A percentile compares a stretch with the other conserved stretches of the same genome.
Evolutionary conservation across 2,113 vertebrate genomes (phyloP).

Genomic region (Micromys minutus): DNA sequence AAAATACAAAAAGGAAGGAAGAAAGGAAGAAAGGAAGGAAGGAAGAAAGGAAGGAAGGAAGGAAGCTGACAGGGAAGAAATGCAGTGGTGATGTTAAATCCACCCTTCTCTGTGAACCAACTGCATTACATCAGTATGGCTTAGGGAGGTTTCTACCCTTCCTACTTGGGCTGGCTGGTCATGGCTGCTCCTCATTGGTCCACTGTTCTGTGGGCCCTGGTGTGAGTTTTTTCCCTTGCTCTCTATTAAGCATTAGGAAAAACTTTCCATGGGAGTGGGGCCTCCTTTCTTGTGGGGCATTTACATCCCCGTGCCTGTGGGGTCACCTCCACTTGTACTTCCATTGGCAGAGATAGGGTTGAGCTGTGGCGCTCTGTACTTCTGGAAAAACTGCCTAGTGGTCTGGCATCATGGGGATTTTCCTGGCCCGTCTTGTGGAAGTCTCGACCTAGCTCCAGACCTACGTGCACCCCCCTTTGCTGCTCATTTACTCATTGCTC

Average conservation of each 20-base stretch:
- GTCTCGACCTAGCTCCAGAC: slow-evolving; percentile 55
- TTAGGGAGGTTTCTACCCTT: background rate
- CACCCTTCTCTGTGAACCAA: background rate
- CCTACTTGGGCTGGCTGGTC: background rate
- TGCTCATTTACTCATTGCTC: background rate
- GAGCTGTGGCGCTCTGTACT: background rate
- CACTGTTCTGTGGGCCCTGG: background rate
- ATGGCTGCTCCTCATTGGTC: slow-evolving; percentile 33
- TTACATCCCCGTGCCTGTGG: slow-evolving; percentile 52
- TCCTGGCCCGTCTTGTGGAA: slow-evolving; percentile 60
- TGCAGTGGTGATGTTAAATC: background rate
- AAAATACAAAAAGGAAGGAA: too few species aligned
- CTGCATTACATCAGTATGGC: background rate
- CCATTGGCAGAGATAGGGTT: slow-evolving; percentile 61
- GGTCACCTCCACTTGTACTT: slow-evolving; percentile 71
- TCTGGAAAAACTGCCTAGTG: slow-evolving; percentile 76
- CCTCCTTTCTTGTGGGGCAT: slow-evolving; percentile 6
- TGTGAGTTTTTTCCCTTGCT: slow-evolving; percentile 52
- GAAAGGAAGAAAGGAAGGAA: too few species aligned
- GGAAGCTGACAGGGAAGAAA: background rate
- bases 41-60: too few species aligned
- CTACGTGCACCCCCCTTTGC: background rate
- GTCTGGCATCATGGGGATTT: slow-evolving; percentile 70
- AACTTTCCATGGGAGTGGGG: slow-evolving; percentile 59
- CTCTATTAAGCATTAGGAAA: slow-evolving; percentile 52